Base-by-base conservation (phyloP, 2,797 vertebrate genomes). In the Lemur catta region DNA sequence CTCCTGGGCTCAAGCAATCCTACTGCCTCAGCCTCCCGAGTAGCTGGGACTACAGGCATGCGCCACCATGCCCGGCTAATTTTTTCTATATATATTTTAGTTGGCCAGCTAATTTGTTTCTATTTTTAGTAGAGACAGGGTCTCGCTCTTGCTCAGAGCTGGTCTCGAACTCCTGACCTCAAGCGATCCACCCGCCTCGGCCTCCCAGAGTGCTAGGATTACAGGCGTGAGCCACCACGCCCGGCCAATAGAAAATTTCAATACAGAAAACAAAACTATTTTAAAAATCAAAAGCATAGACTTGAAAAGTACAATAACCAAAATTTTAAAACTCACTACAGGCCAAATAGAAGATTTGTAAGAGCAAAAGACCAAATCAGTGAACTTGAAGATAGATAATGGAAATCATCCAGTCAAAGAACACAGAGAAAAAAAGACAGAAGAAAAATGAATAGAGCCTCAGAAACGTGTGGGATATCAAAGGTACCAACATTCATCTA, bases 231-330 rank as follows among this genome's bases (percentile, higher is more conserved):
- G n/a, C n/a, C n/a, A n/a, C n/a, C n/a, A n/a, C n/a, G n/a, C n/a
- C n/a, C n/a, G n/a, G n/a, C n/a, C n/a, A 57, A 61, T 67, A 43
- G 33, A 69, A 22, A 89, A 81, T 63, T 63, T 90, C 38, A 88
- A 55, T 71, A 52, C 24, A 78, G 14, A 91, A 92, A 84, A 33
- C 17, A 93, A 52, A 63, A 71, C 4, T 84, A 79, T 52, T 84
- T 48, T 89, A 87, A 91, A 89, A 24, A 74, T 38, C 89, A 91
- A 96, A 93, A 71, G 43, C 72, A 89, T 7, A 88, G 65, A 88
- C 26, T 35, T 89, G 6, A 12, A 59, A 95, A 96, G 22, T 46
- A 87, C 12, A 94, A 69, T 76, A 79, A 94, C 18, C 6, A 85
- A 75, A 80, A 90, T 52, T 43, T 93, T 38, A 59, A 80, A 95